Evolutionary conservation across 2,113 vertebrate species (phyloP).

Genomic region (Ptilonorhynchus violaceus): DNA sequence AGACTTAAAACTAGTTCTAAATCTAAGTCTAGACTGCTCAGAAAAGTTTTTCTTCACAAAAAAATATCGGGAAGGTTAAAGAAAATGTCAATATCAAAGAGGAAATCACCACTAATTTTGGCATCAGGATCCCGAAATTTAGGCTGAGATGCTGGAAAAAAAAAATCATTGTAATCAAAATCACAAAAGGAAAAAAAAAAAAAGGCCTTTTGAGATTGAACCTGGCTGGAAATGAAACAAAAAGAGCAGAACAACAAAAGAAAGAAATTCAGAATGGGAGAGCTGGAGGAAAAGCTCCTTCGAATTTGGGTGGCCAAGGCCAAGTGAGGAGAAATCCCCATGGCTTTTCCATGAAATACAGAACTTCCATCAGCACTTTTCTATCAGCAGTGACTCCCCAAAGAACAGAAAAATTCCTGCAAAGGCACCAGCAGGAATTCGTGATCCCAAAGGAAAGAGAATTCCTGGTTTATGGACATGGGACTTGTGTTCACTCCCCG

Average conservation of each 20-base stretch:
- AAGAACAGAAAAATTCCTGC: not conserved
- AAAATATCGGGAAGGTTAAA: not conserved
- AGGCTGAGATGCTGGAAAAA: not conserved
- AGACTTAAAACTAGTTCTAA: not conserved
- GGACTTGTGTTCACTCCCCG: not conserved
- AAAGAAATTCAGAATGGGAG: not conserved
- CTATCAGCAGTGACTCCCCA: not conserved
- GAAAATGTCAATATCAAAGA: not conserved
- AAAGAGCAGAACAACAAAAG: not conserved
- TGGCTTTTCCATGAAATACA: not conserved
- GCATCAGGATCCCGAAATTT: not conserved
- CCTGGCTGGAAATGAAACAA: constrained; percentile 22
- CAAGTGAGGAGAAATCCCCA: constrained; percentile 1
- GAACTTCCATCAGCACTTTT: not conserved
- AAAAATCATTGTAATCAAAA: not conserved
- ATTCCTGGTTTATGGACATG: not conserved
- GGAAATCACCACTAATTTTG: not conserved
- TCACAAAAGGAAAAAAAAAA: not conserved
- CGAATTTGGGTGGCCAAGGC: not conserved
- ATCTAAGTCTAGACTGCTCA: not conserved
- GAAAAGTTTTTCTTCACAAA: not conserved
- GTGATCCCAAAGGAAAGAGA: not conserved
- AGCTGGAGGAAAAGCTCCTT: not conserved
- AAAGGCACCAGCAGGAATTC: not conserved
- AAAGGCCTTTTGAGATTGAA: not conserved